Evolutionary conservation across 23 tunicate species (phyloP).

Genomic region (Corella eumyota): DNA sequence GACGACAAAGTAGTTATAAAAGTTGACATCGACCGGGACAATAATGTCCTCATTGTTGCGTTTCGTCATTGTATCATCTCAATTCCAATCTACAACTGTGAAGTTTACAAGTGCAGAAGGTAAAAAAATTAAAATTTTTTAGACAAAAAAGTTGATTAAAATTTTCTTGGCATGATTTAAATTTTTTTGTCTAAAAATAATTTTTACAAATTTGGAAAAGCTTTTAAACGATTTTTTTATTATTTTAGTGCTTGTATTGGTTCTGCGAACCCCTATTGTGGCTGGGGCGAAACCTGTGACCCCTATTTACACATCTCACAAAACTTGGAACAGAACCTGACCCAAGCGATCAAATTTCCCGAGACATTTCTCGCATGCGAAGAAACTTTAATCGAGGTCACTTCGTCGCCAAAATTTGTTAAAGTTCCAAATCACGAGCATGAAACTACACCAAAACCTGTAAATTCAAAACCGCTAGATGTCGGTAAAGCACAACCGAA

Average conservation of each 20-base stretch:
- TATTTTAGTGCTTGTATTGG: conserved; percentile 36
- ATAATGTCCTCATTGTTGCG: conserved; percentile 19
- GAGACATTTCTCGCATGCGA: neutral
- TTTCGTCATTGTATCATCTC: conserved; percentile 55
- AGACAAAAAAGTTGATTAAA: neutral
- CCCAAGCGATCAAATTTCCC: conserved; percentile 16
- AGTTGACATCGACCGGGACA: conserved; percentile 18
- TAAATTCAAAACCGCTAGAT: neutral
- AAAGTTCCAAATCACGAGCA: neutral
- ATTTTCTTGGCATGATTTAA: no score
- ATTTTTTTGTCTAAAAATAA: no score
- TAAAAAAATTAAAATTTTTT: conserved; percentile 4
- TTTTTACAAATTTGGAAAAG: no score
- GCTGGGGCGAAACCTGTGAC: conserved; percentile 59
- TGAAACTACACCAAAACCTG: neutral
- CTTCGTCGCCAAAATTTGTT: neutral
- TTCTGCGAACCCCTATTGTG: conserved; percentile 83
- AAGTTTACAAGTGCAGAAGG: conserved; percentile 31
- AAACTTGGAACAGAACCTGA: conserved; percentile 10
- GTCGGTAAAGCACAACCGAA: neutral
- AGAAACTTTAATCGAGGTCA: neutral
- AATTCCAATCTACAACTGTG: conserved; percentile 46
- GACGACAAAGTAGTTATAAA: conserved; percentile 17
- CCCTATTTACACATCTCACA: conserved; percentile 2
- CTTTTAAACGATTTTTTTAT: no score